Evolutionary conservation across 2,888 invertebrate genomes (phyloP).

Genomic region (Mechanitis mazaeus): DNA sequence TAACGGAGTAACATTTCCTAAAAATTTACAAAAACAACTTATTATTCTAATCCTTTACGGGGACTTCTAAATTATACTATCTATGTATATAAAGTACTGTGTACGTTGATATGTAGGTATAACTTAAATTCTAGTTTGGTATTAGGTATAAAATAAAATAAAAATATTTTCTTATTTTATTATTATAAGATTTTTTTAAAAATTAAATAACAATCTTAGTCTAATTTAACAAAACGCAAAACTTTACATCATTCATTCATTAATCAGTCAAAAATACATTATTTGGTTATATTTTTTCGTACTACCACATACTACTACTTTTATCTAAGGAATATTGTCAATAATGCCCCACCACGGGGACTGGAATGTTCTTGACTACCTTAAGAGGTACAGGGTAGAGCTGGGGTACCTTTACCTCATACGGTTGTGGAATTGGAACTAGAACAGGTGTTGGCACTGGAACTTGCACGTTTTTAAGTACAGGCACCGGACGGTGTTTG

Average conservation of each 20-base stretch:
- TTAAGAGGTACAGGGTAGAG: constrained; percentile 43
- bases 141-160: background rate
- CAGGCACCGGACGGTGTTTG: constrained; percentile 36
- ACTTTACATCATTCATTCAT: background rate
- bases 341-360: constrained; percentile 35
- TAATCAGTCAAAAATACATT: background rate
- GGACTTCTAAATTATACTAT: too few species aligned
- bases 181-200: background rate
- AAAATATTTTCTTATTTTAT: background rate
- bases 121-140: background rate
- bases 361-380: constrained; percentile 37
- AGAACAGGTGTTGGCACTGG: constrained; percentile 37
- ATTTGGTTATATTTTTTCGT: background rate
- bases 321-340: background rate
- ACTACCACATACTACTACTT: background rate
- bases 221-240: background rate
- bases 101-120: background rate
- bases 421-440: constrained; percentile 46
- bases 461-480: constrained; percentile 36
- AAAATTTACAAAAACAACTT: too few species aligned
- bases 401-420: constrained; percentile 40
- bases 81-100: too few species aligned
- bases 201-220: background rate
- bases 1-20: too few species aligned
- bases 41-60: too few species aligned